These are phyloP conservation scores for Lutjanus argentimaculatus DNA, from an alignment of 2,797 vertebrate genomes.

Conservation along the genomic window DNA sequence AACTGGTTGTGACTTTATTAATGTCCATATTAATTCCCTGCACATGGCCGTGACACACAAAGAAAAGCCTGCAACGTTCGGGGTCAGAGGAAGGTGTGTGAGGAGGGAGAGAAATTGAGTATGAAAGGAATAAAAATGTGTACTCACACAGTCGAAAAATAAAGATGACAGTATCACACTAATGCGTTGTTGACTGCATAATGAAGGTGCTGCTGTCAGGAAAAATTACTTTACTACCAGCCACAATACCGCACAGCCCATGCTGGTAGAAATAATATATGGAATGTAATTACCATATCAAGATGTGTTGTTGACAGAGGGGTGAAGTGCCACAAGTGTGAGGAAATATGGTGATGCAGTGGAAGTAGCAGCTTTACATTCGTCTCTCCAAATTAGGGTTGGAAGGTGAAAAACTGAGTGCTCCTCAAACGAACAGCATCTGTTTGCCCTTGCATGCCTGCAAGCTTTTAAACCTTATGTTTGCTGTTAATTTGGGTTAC, in stretches of 20 bases:
- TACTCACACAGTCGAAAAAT: constrained; percentile 20
- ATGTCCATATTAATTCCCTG: constrained; percentile 53
- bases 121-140: constrained; percentile 30
- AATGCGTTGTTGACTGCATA: constrained; percentile 33
- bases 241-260: constrained; percentile 12
- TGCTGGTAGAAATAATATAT: constrained; percentile 28
- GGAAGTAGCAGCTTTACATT: constrained; percentile 23
- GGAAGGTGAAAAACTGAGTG: constrained; percentile 34
- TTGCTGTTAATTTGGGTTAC: constrained; percentile 24
- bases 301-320: constrained; percentile 37
- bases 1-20: constrained; percentile 65
- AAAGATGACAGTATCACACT: constrained; percentile 41
- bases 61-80: not conserved
- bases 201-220: constrained; percentile 38
- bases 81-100: constrained; percentile 22
- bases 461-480: constrained; percentile 45
- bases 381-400: constrained; percentile 32
- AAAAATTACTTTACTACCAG: constrained; percentile 11
- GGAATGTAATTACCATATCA: constrained; percentile 34
- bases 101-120: not conserved
- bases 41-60: constrained; percentile 28
- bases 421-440: constrained; percentile 50
- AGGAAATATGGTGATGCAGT: constrained; percentile 25
- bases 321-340: constrained; percentile 14
- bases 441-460: constrained; percentile 40